These are phyloP conservation scores for Protaetia brevitarsis DNA, from an alignment of 1,140 invertebrate genomes.

Conservation along the genomic window DNA sequence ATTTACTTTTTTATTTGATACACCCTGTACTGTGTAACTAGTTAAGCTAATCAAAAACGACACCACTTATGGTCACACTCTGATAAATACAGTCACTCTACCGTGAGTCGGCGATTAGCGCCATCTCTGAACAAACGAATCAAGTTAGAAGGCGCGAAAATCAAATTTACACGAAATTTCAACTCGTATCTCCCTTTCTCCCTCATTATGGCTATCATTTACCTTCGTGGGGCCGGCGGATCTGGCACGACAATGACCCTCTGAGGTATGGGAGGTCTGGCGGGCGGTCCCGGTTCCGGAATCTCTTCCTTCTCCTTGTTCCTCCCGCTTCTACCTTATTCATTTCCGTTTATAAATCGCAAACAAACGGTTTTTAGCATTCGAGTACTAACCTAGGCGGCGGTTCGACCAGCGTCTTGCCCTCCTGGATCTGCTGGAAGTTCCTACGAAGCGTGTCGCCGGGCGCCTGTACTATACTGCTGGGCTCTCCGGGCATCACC, in stretches of 20 bases:
- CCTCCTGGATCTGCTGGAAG: constrained; percentile 96
- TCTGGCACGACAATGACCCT: constrained; percentile 78
- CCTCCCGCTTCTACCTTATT: constrained; percentile 37
- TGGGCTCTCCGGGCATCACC: constrained; percentile 80
- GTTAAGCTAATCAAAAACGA: too few relatives aligned
- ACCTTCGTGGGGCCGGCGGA: constrained; percentile 50
- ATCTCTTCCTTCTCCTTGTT: constrained; percentile 51
- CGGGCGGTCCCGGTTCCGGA: constrained; percentile 77
- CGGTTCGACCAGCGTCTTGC: constrained; percentile 57
- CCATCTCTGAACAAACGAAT: too few relatives aligned
- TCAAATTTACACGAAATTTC: too few relatives aligned
- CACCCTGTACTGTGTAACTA: too few relatives aligned
- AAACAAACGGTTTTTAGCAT: neutral
- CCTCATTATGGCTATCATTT: too few relatives aligned
- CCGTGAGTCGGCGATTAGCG: too few relatives aligned
- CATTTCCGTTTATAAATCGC: neutral
- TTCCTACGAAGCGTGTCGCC: constrained; percentile 89
- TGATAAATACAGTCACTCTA: too few relatives aligned
- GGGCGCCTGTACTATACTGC: constrained; percentile 84
- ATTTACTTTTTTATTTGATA: too few relatives aligned
- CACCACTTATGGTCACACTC: too few relatives aligned
- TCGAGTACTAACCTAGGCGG: constrained; percentile 39
- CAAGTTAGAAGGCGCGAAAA: too few relatives aligned
- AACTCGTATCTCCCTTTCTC: too few relatives aligned
- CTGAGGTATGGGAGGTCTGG: constrained; percentile 80